Conservation (phyloP, 2,888 invertebrate genomes). For the Actias luna region DNA sequence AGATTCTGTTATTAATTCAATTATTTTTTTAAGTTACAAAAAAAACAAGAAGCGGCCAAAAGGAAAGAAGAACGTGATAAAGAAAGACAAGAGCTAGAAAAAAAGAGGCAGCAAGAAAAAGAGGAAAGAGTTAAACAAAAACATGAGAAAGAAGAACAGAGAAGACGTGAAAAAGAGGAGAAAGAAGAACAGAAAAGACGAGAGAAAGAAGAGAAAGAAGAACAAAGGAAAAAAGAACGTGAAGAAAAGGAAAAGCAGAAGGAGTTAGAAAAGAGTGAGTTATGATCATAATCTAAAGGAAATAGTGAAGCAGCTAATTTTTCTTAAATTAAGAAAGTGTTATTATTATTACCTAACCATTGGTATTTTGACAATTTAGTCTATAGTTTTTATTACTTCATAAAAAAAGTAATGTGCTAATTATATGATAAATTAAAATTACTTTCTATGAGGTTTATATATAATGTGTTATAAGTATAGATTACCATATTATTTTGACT, state of each 20-base stretch:
- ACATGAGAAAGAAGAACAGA: slow-evolving; percentile 70
- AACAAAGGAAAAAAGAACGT: slow-evolving; percentile 74
- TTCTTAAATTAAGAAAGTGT: not conserved
- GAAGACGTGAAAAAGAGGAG: slow-evolving; percentile 63
- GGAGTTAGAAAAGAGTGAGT: slow-evolving; percentile 80
- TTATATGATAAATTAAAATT: no score
- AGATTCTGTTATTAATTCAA: not conserved
- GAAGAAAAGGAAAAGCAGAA: slow-evolving; percentile 78
- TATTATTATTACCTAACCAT: not conserved
- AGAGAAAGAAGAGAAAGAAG: slow-evolving; percentile 78
- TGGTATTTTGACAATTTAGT: not conserved
- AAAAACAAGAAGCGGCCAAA: slow-evolving; percentile 80
- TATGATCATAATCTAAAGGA: no score
- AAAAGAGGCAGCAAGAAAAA: slow-evolving; percentile 70
- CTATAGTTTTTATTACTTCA: not conserved
- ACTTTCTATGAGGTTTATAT: no score
- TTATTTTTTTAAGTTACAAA: slow-evolving; percentile 65
- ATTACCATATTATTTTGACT: not conserved
- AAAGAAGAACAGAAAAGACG: slow-evolving; percentile 71
- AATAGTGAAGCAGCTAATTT: not conserved
- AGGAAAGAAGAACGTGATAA: slow-evolving; percentile 80
- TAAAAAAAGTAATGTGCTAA: not conserved
- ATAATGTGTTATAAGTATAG: not conserved
- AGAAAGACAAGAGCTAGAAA: slow-evolving; percentile 70
- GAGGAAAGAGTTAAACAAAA: slow-evolving; percentile 71